Evolutionary conservation across 2,888 invertebrate genomes (phyloP), one percentile per base, ranked within the genome.

Genomic region (Hirtodrosophila trivittata): DNA sequence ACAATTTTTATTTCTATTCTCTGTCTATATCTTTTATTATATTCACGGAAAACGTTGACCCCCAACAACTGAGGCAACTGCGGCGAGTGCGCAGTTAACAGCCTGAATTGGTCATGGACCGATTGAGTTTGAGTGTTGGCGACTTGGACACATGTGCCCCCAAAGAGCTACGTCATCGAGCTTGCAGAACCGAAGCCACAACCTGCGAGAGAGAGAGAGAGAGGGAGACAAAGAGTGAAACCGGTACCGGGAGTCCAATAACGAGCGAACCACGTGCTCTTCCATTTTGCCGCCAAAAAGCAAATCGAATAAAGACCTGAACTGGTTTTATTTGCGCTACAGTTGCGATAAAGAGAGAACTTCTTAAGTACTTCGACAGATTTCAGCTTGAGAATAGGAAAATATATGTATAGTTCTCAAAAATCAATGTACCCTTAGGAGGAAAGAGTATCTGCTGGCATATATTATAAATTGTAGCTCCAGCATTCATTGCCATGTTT

Each of bases 21-120:
- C 9, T 43, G 38, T 47, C 5, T 13, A 21, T 21, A 30, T 12
- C 10, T 35, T 51, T 35, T 35, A 16, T 51, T 25, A 5, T 39
- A 37, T 25, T 49, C 13, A 33, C 28, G 4, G 58, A 41, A 75
- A 51, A 46, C 80, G 37, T 85, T 80, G 80, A 80, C 82, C 80
- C 69, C 82, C 56, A 21, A 2, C 60, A 49, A 43, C 25, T 32
- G 12, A 26, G 28, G 14, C 18, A 38, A 14, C 13, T 12, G 37
- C 16, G 35, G 45, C 42, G 63, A 69, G 56, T 64, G 77, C 84
- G 84, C 69, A 83, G 57, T 64, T 66, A 47, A 39, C 38, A 63
- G 62, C 47, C 57, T 28, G 50, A 64, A 78, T 80, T 71, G 85
- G 80, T 81, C 80, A 85, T 71, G 85, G 69, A 47, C 66, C 65